Base-by-base conservation (phyloP, 2,888 invertebrate species). In the Scaptomyza polygonia region DNA sequence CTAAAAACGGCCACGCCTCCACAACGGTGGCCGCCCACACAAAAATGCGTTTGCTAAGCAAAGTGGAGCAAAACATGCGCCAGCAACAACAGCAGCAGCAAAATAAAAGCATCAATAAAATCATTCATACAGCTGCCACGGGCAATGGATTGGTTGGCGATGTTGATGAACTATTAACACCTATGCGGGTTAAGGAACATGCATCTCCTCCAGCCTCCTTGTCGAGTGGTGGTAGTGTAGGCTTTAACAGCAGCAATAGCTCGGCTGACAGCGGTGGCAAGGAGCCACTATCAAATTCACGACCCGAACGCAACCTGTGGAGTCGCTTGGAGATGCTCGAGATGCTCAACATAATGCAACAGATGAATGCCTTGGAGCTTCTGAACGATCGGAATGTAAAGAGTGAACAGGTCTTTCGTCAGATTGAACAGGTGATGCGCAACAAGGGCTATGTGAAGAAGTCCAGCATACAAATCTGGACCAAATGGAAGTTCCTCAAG, bases 401-500 rank as follows among this genome's bases (percentile, higher is more conserved):
- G 40, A 91, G 91, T 61, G 91, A 92, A 62, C 79, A 86, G 21
- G 90, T 91, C 4, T 91, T 91, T 43, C 89, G 88, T 0, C 88
- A 87, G 39, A 88, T 91, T 44, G 92, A 92, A 44, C 77, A 83
- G 18, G 71, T 88, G 36, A 91, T 91, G 91, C 79, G 86, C 34
- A 74, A 79, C 44, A 88, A 89, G 53, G 92, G 92, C 9, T 89
- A 81, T 58, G 79, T 83, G 11, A 92, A 91, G 59, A 91, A 91
- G 65, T 89, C 91, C 5, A 88, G 88, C 65, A 82, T 89, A 11
- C 91, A 91, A 69, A 92, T 91, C 62, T 91, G 91, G 91, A 91
- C 91, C 6, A 91, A 91, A 44, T 91, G 91, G 91, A 91, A 91
- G 72, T 92, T 91, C 69, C 81, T 91, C 7, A 91, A 91, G 73